These are phyloP conservation scores for Andrena minutula DNA, from an alignment of 2,888 invertebrate species.

Conservation along the genomic window DNA sequence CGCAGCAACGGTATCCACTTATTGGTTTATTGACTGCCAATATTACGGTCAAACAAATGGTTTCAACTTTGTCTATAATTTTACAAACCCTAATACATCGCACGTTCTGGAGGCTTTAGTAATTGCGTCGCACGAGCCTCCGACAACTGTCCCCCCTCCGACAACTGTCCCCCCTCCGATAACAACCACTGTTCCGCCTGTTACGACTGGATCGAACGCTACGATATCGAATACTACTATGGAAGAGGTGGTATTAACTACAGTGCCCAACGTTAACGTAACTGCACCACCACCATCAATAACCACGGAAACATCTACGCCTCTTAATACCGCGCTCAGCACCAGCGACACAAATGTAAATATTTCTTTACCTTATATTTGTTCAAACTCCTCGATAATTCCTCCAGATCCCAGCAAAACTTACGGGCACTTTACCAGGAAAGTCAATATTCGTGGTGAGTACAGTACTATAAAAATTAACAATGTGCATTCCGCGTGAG, in stretches of 20 bases:
- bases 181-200: constrained; percentile 70
- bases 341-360: constrained; percentile 53
- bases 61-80: constrained; percentile 88
- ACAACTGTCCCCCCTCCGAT: constrained; percentile 81
- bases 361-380: constrained; percentile 85
- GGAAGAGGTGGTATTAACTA: constrained; percentile 57
- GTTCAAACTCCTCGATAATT: constrained; percentile 87
- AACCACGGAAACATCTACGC: neutral
- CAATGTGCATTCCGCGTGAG: neutral
- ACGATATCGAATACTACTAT: constrained; percentile 54
- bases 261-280: constrained; percentile 13
- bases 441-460: constrained; percentile 90
- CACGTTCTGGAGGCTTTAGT: constrained; percentile 90
- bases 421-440: constrained; percentile 90
- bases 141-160: constrained; percentile 79
- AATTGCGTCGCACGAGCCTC: constrained; percentile 89
- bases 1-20: constrained; percentile 88
- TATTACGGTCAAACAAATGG: constrained; percentile 89
- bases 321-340: constrained; percentile 32
- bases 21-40: constrained; percentile 93
- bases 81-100: constrained; percentile 87
- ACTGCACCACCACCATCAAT: constrained; percentile 34
- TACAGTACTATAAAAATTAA: constrained; percentile 28
- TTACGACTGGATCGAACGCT: constrained; percentile 55
- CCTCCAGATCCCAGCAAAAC: constrained; percentile 89